Percentiles rank a stretch among this genome's conserved stretches.
Evolutionary conservation across 2,888 invertebrate genomes (phyloP).

Genomic region (Xiphydria camelus): DNA sequence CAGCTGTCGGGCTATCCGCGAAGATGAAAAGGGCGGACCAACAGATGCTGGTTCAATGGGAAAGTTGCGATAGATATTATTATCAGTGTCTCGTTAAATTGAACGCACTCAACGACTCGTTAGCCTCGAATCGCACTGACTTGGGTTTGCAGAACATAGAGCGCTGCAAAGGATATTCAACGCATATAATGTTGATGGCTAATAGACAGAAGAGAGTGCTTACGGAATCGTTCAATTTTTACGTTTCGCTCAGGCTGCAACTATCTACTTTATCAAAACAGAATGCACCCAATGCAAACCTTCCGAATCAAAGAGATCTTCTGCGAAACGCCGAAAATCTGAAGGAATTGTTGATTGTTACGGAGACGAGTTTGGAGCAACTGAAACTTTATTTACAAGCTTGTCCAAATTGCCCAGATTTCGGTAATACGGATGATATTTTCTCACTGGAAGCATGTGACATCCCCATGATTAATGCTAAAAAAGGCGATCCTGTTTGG

Average conservation of each 20-base stretch:
- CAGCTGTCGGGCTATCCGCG: conserved; percentile 63
- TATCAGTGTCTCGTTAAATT: conserved; percentile 72
- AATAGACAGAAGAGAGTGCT: conserved; percentile 69
- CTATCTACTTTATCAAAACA: conserved; percentile 36
- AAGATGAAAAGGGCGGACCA: conserved; percentile 58
- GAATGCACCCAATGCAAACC: conserved; percentile 49
- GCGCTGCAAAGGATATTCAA: conserved; percentile 82
- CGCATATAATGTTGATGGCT: conserved; percentile 73
- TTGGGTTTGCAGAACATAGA: conserved; percentile 81
- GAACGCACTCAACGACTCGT: conserved; percentile 65
- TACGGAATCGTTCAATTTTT: conserved; percentile 58
- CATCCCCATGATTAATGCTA: conserved; percentile 36
- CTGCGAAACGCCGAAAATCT: conserved; percentile 56
- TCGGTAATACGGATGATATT: conserved; percentile 29
- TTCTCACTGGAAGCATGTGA: conserved; percentile 33
- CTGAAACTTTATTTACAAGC: conserved; percentile 69
- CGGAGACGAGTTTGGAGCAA: conserved; percentile 68
- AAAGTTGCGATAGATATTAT: conserved; percentile 75
- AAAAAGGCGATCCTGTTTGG: conserved; percentile 40
- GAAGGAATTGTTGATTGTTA: conserved; percentile 60
- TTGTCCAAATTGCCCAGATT: conserved; percentile 59
- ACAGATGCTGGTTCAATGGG: conserved; percentile 67
- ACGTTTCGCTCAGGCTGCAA: conserved; percentile 34
- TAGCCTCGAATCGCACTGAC: conserved; percentile 75
- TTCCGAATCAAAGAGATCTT: conserved; percentile 53